Base-by-base conservation (phyloP, 2,888 invertebrate species). In the Andrena camellia region DNA sequence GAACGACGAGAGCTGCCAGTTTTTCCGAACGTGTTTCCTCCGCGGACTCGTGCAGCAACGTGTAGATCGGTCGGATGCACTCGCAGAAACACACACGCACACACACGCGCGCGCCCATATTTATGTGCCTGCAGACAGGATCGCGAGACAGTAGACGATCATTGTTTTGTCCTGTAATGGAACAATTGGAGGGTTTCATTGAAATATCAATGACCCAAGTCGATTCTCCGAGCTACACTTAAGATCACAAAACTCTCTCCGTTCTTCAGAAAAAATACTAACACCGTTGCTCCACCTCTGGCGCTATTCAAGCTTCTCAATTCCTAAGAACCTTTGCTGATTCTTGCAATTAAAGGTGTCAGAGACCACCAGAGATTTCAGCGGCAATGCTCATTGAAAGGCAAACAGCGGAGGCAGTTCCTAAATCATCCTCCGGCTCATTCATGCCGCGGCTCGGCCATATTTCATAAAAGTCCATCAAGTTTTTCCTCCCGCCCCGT, bases 1-100 rank as follows among this genome's bases (percentile, higher is more conserved):
- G 79, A 78, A 81, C 78, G 79, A 85, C 78, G 78, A 79, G 82
- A 85, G 82, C 80, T 83, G 81, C 77, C 80, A 86, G 85, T 88
- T 90, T 89, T 89, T 90, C 85, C 83, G 70, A 83, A 66, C 81
- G 79, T 80, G 80, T 84, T 87, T 84, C 78, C 77, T 83, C 68
- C 78, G 78, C 54, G 75, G 81, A 75, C 83, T 74, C 76, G 76
- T 70, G 73, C 69, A 78, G 69, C 75, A 59, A 66, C 74, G 78
- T 50, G 80, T 48, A 62, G 77, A 85, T 76, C 78, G 70, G 10
- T 71, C 64, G 57, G 68, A 74, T 69, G 42, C 70, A 78, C 86
- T 42, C 71, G 75, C 71, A 67, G 48, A 35, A 42, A 54, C 33
- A 54, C 26, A 8, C 52, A 10, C 31, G 8, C 35, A n/a, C 35